phyloP scores from a whole-genome alignment of 2,888 invertebrate genomes.

The Zaprionus obscuricornis region DNA sequence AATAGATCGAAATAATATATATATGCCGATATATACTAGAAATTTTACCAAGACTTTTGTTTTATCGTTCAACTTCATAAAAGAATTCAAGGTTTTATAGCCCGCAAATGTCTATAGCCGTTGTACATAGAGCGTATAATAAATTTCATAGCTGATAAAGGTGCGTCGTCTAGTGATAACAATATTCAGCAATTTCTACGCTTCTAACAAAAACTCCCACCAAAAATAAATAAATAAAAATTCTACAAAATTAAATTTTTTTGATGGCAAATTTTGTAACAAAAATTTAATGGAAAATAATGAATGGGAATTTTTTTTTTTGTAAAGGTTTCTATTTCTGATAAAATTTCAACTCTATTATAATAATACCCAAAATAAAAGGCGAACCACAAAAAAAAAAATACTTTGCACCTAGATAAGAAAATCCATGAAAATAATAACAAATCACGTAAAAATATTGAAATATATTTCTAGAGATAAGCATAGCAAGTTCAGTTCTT shows the following conservation, averaged over 20 bases:
- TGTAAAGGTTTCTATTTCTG: neutral
- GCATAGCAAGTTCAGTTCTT: neutral
- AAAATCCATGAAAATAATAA: neutral
- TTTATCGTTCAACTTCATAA: conserved; percentile 33
- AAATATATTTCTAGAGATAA: neutral
- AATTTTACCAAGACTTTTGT: neutral
- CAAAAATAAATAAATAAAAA: no score
- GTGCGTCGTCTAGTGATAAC: conserved; percentile 29
- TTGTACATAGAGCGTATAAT: conserved; percentile 14
- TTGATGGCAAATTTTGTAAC: no score
- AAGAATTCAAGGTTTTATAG: conserved; percentile 23
- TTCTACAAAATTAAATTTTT: no score
- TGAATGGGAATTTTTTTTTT: no score
- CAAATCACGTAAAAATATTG: conserved; percentile 24
- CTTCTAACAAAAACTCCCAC: no score
- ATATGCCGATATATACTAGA: neutral
- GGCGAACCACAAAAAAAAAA: neutral
- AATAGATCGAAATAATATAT: no score
- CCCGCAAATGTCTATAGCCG: neutral
- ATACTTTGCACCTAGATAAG: conserved; percentile 14
- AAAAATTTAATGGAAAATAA: no score
- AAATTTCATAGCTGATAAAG: conserved; percentile 36
- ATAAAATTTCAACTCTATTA: neutral
- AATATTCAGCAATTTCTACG: no score
- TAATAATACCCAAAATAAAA: no score